Conservation (phyloP, 2,113 vertebrate species). For the Dicaeum eximium region DNA sequence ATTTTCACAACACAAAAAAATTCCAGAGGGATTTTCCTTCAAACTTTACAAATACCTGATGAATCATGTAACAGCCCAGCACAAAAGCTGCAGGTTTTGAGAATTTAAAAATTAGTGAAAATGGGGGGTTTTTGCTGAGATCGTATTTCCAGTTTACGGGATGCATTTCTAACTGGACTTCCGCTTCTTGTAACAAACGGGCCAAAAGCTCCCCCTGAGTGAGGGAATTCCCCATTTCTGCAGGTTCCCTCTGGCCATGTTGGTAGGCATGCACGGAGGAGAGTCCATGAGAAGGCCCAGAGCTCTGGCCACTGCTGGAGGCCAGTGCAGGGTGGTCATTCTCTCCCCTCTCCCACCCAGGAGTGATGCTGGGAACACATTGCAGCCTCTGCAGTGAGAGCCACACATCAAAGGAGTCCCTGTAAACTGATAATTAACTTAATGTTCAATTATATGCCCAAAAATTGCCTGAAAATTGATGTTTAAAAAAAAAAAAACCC, state of each 20-base stretch:
- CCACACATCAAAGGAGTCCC: neutral
- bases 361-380: neutral
- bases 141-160: neutral
- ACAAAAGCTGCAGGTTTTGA: neutral
- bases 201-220: neutral
- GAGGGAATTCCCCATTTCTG: neutral
- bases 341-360: rapidly evolving
- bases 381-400: neutral
- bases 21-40: neutral
- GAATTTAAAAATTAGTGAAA: neutral
- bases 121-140: neutral
- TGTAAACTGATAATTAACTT: slow-evolving; percentile 3
- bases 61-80: neutral
- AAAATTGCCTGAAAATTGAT: neutral
- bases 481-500: neutral
- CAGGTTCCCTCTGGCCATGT: neutral
- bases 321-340: rapidly evolving
- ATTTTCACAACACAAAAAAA: neutral
- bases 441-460: neutral
- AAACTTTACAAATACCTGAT: neutral
- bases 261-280: neutral
- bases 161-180: neutral
- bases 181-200: neutral
- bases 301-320: neutral
- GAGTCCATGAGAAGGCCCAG: neutral